phyloP scores from a whole-genome alignment of 2,888 invertebrate species.

The Lithosia quadra region DNA sequence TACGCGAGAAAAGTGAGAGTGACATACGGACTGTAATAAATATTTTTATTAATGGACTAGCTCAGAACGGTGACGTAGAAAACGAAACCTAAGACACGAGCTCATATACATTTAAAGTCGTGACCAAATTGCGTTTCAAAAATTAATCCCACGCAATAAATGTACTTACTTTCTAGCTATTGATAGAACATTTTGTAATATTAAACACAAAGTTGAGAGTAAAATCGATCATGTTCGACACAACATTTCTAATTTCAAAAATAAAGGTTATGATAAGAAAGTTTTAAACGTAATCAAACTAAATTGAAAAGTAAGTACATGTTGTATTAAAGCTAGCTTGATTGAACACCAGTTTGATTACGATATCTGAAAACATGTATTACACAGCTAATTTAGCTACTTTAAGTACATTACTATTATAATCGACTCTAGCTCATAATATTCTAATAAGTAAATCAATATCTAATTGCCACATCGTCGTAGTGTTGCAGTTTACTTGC shows the following conservation, averaged over 20 bases:
- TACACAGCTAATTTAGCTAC: neutral
- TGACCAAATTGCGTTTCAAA: constrained; percentile 51
- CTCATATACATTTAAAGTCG: constrained; percentile 46
- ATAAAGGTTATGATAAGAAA: constrained; percentile 27
- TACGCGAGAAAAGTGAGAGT: constrained; percentile 68
- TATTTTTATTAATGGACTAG: constrained; percentile 58
- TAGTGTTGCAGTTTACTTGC: neutral
- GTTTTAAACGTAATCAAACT: constrained; percentile 17
- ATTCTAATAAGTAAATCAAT: neutral
- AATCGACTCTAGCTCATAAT: neutral
- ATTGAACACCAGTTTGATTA: neutral
- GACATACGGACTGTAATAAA: constrained; percentile 50
- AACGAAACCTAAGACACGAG: constrained; percentile 55
- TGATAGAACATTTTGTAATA: constrained; percentile 46
- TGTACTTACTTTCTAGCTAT: constrained; percentile 47
- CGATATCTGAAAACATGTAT: neutral
- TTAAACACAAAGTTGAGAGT: constrained; percentile 38
- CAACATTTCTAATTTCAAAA: constrained; percentile 31
- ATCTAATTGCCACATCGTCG: neutral
- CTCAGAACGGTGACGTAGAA: constrained; percentile 53
- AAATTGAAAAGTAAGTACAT: neutral
- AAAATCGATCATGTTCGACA: constrained; percentile 12
- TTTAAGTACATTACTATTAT: neutral
- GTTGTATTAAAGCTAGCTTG: neutral
- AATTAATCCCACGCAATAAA: constrained; percentile 52